Base-by-base conservation (phyloP, 2,113 vertebrate genomes). In the Mus spicilegus region DNA sequence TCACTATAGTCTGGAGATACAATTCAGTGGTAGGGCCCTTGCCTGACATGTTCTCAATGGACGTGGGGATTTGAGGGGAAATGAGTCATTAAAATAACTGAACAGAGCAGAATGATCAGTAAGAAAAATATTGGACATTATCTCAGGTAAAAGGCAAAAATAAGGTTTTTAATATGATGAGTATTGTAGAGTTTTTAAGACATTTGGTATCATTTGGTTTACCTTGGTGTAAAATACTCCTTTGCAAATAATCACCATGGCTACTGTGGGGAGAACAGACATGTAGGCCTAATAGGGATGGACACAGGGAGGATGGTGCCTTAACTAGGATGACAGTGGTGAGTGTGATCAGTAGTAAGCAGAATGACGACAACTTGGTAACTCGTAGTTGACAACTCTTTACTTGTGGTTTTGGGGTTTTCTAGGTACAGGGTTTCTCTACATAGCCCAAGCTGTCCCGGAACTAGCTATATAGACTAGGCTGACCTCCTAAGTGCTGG, bases 101-200 rank as follows among this genome's bases (percentile, higher is more conserved):
- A 39, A 22, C 51, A 26, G 19, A 63, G n/a, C 65, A 95, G 20
- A 91, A 72, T 65, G 16, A 92, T 76, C 56, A 58, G 54, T 26
- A 28, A 92, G 70, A n/a, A 69, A 54, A 69, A 67, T 11, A 5
- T 1, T 73, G 12, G 77, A 81, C 30, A 8, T 88, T 33, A 90
- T 61, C 58, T 94, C 89, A 80, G 36, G 75, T 36, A 61, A 20
- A 5, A 2, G 51, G 20, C 63, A 33, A 33, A 85, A n/a, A 5
- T 19, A 36, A 89, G 61, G 26, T 54, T 49, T 39, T 90, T 76
- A 69, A 78, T 80, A n/a, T 28, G 9, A 24, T 67, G 11, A 61
- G 33, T 91, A 9, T 3, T 88, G 28, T 42, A 95, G n/a, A 91
- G 56, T 91, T 90, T 77, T 89, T 61, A 89, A 77, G 58, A 94